Percentiles rank a stretch among this genome's conserved stretches.
Conservation (phyloP, 2,888 invertebrate species). For the Fragum sueziense region DNA sequence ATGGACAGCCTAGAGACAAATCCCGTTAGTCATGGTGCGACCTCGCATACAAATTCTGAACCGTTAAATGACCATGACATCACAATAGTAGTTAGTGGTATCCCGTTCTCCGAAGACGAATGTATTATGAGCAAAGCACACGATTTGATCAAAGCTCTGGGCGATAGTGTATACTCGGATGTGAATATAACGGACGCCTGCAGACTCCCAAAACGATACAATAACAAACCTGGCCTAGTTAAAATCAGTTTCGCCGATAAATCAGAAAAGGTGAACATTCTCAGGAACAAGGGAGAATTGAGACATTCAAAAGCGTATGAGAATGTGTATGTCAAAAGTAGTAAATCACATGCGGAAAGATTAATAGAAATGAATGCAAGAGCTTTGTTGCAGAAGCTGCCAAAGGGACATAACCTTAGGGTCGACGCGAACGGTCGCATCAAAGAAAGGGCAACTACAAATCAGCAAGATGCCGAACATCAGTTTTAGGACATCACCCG, state of each 20-base stretch:
- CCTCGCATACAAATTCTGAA: too few relatives aligned
- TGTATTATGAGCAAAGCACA: neutral
- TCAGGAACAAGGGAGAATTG: neutral
- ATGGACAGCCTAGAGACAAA: neutral
- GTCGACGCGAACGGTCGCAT: conserved; percentile 1
- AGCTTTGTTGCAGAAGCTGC: neutral
- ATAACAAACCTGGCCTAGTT: neutral
- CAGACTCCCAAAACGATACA: neutral
- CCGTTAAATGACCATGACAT: conserved; percentile 4
- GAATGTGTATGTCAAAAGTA: neutral
- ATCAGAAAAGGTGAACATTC: neutral
- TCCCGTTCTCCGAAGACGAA: neutral
- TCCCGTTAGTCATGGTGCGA: too few relatives aligned
- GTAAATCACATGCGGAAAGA: conserved; percentile 6
- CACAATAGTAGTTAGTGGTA: neutral
- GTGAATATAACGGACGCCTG: neutral
- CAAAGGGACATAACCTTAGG: neutral
- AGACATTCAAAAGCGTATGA: neutral
- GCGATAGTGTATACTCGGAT: neutral
- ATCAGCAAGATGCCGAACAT: neutral
- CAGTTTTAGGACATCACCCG: neutral
- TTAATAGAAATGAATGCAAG: neutral
- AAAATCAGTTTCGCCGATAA: neutral
- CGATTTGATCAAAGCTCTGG: neutral
- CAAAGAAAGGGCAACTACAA: neutral